Conservation (phyloP, 2,113 vertebrate genomes). For the Merops nubicus region DNA sequence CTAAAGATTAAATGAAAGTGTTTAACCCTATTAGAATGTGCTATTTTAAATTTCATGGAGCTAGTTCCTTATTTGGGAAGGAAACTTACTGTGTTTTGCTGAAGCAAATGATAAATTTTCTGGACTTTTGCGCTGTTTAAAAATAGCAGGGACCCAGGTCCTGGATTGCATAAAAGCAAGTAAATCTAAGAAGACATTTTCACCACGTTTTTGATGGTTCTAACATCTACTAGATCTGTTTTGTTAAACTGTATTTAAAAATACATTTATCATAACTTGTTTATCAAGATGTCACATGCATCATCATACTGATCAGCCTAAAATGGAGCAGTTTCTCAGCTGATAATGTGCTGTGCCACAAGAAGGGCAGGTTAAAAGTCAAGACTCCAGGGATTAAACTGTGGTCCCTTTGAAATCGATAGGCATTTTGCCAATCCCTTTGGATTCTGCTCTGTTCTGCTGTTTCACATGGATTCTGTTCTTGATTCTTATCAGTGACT, state of each 20-base stretch:
- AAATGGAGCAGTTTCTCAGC: constrained; percentile 4
- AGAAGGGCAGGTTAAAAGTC: constrained; percentile 35
- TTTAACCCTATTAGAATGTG: neutral
- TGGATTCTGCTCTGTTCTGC: neutral
- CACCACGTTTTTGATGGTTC: neutral
- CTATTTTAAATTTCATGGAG: neutral
- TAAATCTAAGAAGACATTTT: neutral
- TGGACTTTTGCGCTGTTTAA: neutral
- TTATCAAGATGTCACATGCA: neutral
- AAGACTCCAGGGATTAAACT: neutral
- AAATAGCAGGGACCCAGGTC: neutral
- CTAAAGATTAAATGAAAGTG: neutral
- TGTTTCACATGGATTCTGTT: neutral
- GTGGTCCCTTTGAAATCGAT: constrained; percentile 27
- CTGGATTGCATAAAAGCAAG: neutral
- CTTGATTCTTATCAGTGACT: neutral
- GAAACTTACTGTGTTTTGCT: neutral
- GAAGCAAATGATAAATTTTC: neutral
- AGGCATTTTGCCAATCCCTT: constrained; percentile 6
- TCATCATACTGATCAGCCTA: neutral
- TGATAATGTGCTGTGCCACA: constrained; percentile 17
- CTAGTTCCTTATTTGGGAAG: neutral
- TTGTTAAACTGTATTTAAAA: constrained; percentile 11
- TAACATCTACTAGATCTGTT: neutral
- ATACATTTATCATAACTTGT: neutral